Conservation (phyloP, 2,797 vertebrate species). For the Cygnus olor region DNA sequence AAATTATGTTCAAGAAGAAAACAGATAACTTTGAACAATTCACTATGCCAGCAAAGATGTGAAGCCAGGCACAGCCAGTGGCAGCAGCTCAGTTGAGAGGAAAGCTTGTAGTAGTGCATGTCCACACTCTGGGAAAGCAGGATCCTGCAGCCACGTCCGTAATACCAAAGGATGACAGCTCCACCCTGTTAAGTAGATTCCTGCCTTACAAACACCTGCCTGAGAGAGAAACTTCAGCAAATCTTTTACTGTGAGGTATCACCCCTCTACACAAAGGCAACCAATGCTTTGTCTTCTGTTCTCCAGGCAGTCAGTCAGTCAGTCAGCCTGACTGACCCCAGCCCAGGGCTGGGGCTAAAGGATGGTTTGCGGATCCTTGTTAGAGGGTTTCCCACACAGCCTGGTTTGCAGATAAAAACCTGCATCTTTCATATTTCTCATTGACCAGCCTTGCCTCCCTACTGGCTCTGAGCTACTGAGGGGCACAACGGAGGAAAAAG, state of each 20-base stretch:
- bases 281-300: neutral
- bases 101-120: neutral
- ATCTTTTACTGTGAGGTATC: neutral
- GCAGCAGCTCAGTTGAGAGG: neutral
- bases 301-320: neutral
- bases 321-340: too few species aligned
- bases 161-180: neutral
- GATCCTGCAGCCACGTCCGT: neutral
- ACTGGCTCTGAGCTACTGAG: neutral
- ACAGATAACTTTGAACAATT: neutral
- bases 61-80: neutral
- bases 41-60: neutral
- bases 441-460: neutral
- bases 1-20: neutral
- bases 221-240: neutral
- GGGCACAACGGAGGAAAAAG: neutral
- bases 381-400: neutral
- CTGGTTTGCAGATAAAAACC: neutral
- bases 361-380: neutral
- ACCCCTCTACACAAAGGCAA: neutral
- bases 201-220: neutral
- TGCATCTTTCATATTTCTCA: neutral
- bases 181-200: neutral
- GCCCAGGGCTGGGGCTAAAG: neutral
- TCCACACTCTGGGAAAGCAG: slow-evolving; percentile 12